phyloP scores from a whole-genome alignment of 2,888 invertebrate genomes.

The Eupelmus urozonus region DNA sequence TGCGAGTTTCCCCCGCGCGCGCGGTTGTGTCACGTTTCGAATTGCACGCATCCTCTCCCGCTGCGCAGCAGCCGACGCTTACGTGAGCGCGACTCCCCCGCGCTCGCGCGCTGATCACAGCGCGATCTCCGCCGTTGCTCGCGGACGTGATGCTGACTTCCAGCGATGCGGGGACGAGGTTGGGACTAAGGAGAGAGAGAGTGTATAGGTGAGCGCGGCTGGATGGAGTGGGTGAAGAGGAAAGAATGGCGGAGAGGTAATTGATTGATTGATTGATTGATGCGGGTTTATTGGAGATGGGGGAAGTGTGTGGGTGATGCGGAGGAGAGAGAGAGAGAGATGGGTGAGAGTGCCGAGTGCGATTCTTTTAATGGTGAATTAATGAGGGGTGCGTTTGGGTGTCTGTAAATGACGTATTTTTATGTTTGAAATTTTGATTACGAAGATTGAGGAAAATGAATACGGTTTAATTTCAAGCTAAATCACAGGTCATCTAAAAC shows the following conservation, averaged over 20 bases:
- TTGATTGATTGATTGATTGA: slow-evolving; percentile 45
- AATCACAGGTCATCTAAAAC: no score
- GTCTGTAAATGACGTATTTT: no score
- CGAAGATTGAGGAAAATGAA: no score
- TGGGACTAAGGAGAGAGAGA: no score
- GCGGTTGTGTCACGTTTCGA: slow-evolving; percentile 73
- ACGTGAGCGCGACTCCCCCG: slow-evolving; percentile 14
- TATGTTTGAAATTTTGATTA: no score
- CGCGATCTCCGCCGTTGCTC: slow-evolving; percentile 68
- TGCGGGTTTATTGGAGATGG: not conserved
- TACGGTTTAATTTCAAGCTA: no score
- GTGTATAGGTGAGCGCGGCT: no score
- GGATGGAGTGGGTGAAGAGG: not conserved
- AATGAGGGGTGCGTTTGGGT: no score
- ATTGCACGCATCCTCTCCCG: slow-evolving; percentile 74
- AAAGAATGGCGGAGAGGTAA: slow-evolving; percentile 14
- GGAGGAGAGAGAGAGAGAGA: no score
- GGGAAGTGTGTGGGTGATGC: no score
- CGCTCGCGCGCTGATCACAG: slow-evolving; percentile 67
- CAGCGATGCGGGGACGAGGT: slow-evolving; percentile 39
- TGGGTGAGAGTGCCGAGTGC: no score
- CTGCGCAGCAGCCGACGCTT: slow-evolving; percentile 49
- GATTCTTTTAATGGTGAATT: no score
- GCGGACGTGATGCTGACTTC: slow-evolving; percentile 72
- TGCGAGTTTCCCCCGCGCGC: not conserved